Conservation (phyloP, 2,113 vertebrate species). For the Leucopsar rothschildi region DNA sequence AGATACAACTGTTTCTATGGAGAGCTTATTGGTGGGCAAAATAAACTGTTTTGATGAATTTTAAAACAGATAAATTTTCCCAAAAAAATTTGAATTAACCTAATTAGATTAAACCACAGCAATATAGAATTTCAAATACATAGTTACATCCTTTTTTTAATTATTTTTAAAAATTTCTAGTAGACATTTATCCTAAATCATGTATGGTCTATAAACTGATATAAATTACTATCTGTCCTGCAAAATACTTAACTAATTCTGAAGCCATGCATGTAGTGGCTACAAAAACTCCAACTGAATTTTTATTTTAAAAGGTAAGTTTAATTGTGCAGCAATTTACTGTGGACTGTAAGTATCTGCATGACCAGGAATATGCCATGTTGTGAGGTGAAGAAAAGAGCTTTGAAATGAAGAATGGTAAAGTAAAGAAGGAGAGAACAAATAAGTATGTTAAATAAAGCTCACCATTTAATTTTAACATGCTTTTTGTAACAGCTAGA, state of each 20-base stretch:
- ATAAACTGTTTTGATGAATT: conserved; percentile 30
- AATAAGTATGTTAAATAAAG: conserved; percentile 15
- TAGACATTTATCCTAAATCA: background rate
- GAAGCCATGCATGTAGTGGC: background rate
- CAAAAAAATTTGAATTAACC: background rate
- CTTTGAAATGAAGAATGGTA: background rate
- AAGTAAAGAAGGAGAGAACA: conserved; percentile 15
- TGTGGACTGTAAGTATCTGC: background rate
- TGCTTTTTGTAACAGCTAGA: conserved; percentile 20
- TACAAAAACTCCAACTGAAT: conserved; percentile 14
- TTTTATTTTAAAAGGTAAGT: background rate
- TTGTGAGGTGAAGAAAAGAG: background rate
- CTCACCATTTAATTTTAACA: conserved; percentile 43
- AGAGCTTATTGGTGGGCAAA: conserved; percentile 38
- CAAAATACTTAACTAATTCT: background rate
- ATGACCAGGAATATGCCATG: background rate
- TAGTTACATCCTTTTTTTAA: background rate
- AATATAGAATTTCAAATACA: background rate
- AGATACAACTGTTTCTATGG: conserved; percentile 67
- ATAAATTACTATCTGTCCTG: background rate
- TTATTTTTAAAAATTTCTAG: background rate
- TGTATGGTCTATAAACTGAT: background rate
- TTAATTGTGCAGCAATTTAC: background rate
- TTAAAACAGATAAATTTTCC: background rate
- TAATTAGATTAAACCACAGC: background rate